phyloP scores from a whole-genome alignment of 2,888 invertebrate genomes.

The Epinotia bilunana region DNA sequence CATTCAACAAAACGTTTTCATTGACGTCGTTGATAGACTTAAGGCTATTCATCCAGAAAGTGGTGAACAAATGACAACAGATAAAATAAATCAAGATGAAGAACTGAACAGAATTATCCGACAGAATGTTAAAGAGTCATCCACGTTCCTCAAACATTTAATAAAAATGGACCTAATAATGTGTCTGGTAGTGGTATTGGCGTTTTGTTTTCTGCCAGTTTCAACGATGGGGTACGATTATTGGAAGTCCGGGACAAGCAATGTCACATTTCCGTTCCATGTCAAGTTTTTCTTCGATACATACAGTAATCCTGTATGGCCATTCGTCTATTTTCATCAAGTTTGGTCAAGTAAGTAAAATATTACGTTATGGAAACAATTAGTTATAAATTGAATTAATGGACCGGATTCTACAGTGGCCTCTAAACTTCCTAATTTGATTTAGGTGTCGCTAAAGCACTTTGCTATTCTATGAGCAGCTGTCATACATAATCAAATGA shows the following conservation, averaged over 20 bases:
- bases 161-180: conserved; percentile 52
- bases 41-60: conserved; percentile 58
- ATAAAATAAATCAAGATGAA: conserved; percentile 22
- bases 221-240: conserved; percentile 59
- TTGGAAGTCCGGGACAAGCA: conserved; percentile 53
- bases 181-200: conserved; percentile 52
- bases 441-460: too few species aligned
- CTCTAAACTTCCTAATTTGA: too few species aligned
- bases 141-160: conserved; percentile 54
- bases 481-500: too few species aligned
- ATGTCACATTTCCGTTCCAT: conserved; percentile 60
- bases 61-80: conserved; percentile 37
- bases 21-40: conserved; percentile 57
- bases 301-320: conserved; percentile 56
- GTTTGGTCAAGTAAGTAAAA: conserved; percentile 64
- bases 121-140: conserved; percentile 50
- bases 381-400: too few species aligned
- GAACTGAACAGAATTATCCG: conserved; percentile 3
- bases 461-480: too few species aligned
- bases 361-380: neutral
- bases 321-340: conserved; percentile 64
- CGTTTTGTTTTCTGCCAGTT: conserved; percentile 61
- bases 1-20: conserved; percentile 54
- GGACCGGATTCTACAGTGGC: too few species aligned
- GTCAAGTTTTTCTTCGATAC: conserved; percentile 67